A percentile compares a stretch with the other conserved stretches of the same genome.
Conservation (phyloP, 2,113 vertebrate genomes). For the Penelope pileata region DNA sequence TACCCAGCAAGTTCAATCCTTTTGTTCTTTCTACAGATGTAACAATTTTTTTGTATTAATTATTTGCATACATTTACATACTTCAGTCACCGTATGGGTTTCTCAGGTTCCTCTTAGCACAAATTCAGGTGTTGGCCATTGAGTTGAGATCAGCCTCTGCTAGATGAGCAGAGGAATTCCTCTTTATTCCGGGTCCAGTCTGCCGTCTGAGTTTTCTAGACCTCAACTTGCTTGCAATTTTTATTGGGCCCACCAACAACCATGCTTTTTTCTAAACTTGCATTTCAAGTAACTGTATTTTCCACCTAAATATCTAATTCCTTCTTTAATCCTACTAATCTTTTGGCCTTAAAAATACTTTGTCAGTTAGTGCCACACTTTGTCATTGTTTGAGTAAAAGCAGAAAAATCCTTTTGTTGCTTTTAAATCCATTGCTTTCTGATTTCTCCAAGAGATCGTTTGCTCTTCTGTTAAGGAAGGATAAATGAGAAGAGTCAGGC, state of each 20-base stretch:
- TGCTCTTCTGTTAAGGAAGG: not conserved
- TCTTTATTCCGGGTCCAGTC: not conserved
- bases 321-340: not conserved
- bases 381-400: not conserved
- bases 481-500: conserved; percentile 16
- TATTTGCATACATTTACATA: not conserved
- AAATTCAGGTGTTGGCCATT: not conserved
- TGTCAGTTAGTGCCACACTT: not conserved
- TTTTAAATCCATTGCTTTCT: not conserved
- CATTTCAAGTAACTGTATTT: not conserved
- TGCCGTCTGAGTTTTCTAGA: not conserved
- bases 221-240: not conserved
- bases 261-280: not conserved
- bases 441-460: not conserved
- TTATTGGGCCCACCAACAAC: not conserved
- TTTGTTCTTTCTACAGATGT: not conserved
- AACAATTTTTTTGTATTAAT: not conserved
- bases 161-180: not conserved
- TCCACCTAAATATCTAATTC: not conserved
- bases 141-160: not conserved
- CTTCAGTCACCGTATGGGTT: not conserved
- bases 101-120: not conserved
- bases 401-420: conserved; percentile 9
- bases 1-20: not conserved
- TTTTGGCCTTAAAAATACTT: not conserved